Evolutionary conservation across 37 sponge, comb jelly and placozoan species (phyloP).

Genomic region (Halisarca cf. caerulea): DNA sequence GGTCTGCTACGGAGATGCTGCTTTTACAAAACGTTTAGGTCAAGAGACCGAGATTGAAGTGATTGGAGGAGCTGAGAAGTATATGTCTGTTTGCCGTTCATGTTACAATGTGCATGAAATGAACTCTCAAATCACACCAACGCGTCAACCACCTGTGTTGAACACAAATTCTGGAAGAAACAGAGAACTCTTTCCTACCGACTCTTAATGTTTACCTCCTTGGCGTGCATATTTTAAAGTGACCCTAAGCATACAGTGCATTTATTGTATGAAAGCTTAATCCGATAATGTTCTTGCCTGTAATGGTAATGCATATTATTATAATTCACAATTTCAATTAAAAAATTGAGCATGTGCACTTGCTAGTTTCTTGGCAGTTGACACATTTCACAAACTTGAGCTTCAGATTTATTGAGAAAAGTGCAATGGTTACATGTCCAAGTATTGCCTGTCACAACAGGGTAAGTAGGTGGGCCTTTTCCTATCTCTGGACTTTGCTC

Average conservation of each 20-base stretch:
- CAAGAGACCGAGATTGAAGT: constrained; percentile 84
- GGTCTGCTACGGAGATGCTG: constrained; percentile 90
- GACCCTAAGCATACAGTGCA: too few relatives aligned
- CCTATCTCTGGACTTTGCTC: constrained; percentile 11
- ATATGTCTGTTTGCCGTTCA: constrained; percentile 94
- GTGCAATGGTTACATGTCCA: constrained; percentile 84
- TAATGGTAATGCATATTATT: too few relatives aligned
- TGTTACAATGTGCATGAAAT: constrained; percentile 47
- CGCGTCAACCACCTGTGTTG: neutral
- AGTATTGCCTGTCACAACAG: neutral
- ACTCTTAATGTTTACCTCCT: neutral
- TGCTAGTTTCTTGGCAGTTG: constrained; percentile 56
- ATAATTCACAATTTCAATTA: too few relatives aligned
- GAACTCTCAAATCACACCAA: neutral
- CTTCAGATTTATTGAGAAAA: constrained; percentile 44
- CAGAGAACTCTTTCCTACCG: constrained; percentile 7
- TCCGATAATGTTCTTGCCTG: too few relatives aligned
- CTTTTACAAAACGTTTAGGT: constrained; percentile 88
- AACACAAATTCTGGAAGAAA: neutral
- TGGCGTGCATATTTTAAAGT: too few relatives aligned
- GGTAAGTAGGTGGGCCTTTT: neutral
- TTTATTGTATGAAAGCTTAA: too few relatives aligned
- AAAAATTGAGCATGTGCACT: too few relatives aligned
- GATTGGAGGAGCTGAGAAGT: constrained; percentile 94
- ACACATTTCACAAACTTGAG: constrained; percentile 63